These are phyloP conservation scores for Lottia scabra DNA, from an alignment of 2,888 invertebrate species.

Conservation along the genomic window DNA sequence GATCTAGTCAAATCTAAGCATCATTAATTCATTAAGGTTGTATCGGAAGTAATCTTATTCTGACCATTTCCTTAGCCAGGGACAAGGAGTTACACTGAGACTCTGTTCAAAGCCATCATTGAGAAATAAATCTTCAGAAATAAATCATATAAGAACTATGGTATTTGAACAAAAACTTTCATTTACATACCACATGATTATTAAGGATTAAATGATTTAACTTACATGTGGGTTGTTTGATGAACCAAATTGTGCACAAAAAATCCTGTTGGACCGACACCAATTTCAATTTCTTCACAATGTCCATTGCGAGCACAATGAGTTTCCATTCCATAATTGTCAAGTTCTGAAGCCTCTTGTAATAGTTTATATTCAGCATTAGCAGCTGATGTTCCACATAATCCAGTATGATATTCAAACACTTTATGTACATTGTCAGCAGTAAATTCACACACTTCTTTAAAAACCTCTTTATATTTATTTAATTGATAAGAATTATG, in stretches of 20 bases:
- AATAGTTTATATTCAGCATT: slow-evolving; percentile 87
- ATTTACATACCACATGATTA: neutral
- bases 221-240: slow-evolving; percentile 49
- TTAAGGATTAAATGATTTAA: neutral
- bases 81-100: too few relatives aligned
- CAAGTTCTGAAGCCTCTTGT: slow-evolving; percentile 83
- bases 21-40: too few relatives aligned
- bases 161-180: neutral
- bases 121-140: too few relatives aligned
- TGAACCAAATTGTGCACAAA: slow-evolving; percentile 43
- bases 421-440: slow-evolving; percentile 35
- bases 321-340: slow-evolving; percentile 84
- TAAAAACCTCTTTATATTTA: slow-evolving; percentile 40
- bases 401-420: slow-evolving; percentile 58
- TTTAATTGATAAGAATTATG: slow-evolving; percentile 37
- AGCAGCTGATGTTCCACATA: slow-evolving; percentile 78
- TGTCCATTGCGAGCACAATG: slow-evolving; percentile 75
- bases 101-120: too few relatives aligned
- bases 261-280: slow-evolving; percentile 87
- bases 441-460: slow-evolving; percentile 32
- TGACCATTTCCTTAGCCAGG: too few relatives aligned
- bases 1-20: too few relatives aligned
- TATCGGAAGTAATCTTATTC: too few relatives aligned
- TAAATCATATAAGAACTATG: too few relatives aligned
- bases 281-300: slow-evolving; percentile 72